Evolutionary conservation across 1,140 invertebrate species (phyloP), one percentile per base, ranked within the genome.

Genomic region (Dendroctonus ponderosae): DNA sequence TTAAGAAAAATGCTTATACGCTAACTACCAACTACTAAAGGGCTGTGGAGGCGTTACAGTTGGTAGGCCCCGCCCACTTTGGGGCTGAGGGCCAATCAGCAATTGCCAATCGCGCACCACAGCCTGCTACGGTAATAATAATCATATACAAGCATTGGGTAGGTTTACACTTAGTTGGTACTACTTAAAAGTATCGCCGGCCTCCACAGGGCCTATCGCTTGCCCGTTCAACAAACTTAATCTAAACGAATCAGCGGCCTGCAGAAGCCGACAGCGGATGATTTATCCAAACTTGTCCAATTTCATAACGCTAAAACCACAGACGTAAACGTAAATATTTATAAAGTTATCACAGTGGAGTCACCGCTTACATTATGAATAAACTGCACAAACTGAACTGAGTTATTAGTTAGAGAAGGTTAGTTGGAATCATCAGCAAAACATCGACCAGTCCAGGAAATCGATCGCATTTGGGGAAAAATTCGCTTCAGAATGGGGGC

Each of bases 1-100:
- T 77, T 73, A 74, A 67, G 71, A 71, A 73, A 72, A 76, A 74
- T 76, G 75, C 76, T 75, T 75, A 75, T 77, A 76, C 65, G 71
- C 71, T 76, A 76, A 72, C 70, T 75, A 77, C 72, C 69, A 71
- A 73, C 75, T 77, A 77, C 70, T 71, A 67, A 65, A 68, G 70
- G 58, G 52, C 66, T 62, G 46, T 26, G 26, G 26, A 26, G 26
- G 26, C 26, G 26, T 26, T 26, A 26, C 3, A 26, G 26, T 26
- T 26, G 26, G 26, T 26, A 26, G 26, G 26, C 26, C 26, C 26
- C 26, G 26, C 26, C 26, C 3, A 26, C 26, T 26, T 26, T 26
- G 26, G 26, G 26, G 26, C 3, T 26, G 26, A 26, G 26, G 26
- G 26, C 26, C 1, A 26, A 26, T 26, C 26, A 26, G 26, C 26